A percentile compares a stretch with the other conserved stretches of the same genome.
These are phyloP conservation scores for Azemiops feae DNA, from an alignment of 2,113 vertebrate species.

Conservation along the genomic window DNA sequence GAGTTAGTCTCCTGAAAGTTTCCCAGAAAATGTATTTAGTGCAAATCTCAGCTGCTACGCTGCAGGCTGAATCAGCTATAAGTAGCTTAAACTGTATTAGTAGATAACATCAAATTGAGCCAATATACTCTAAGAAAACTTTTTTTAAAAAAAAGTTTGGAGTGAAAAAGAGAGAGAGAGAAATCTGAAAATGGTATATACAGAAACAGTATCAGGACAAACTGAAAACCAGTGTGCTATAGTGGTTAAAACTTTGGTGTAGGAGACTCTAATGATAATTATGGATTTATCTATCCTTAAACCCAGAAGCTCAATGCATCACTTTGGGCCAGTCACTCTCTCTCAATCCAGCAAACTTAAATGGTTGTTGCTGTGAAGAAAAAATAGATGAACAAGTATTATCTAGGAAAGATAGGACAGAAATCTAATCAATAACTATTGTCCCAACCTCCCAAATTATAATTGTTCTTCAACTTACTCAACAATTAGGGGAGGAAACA, in stretches of 20 bases:
- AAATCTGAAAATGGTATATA: not conserved
- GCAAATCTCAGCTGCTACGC: not conserved
- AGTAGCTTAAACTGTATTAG: not conserved
- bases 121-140: not conserved
- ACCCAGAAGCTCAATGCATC: not conserved
- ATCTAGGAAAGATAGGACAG: not conserved
- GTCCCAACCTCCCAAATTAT: not conserved
- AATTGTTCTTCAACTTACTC: not conserved
- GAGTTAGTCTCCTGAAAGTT: not conserved
- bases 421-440: not conserved
- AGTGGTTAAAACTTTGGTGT: not conserved
- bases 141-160: not conserved
- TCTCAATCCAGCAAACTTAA: not conserved
- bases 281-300: not conserved
- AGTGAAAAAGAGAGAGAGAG: not conserved
- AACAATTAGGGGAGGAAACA: not conserved
- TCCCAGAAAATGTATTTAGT: not conserved
- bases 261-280: not conserved
- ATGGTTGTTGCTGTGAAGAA: not conserved
- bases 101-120: not conserved
- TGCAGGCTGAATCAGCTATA: not conserved
- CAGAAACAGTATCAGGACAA: not conserved
- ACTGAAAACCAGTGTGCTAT: not conserved
- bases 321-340: not conserved
- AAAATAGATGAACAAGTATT: not conserved